These are phyloP conservation scores for Lasioglossum albipes DNA, from an alignment of 1,140 invertebrate genomes.

Conservation along the genomic window DNA sequence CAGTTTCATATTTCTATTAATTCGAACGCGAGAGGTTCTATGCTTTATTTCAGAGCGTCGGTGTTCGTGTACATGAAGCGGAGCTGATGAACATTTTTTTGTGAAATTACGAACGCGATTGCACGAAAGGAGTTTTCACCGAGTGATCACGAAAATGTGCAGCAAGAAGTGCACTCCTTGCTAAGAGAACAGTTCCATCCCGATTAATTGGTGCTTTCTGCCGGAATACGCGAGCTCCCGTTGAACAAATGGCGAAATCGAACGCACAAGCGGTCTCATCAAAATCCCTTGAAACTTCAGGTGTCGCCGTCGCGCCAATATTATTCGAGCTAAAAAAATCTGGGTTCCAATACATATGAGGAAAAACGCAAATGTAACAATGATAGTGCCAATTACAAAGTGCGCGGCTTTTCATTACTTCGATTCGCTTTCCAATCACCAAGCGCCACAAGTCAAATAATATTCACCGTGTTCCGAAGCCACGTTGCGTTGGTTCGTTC, in stretches of 20 bases:
- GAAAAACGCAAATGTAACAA: constrained; percentile 41
- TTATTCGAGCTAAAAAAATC: background rate
- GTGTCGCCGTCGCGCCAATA: background rate
- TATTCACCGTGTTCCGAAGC: constrained; percentile 39
- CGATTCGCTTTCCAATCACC: constrained; percentile 19
- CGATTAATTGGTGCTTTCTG: background rate
- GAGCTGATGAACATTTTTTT: no score
- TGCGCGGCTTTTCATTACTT: constrained; percentile 43
- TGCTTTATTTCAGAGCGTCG: no score
- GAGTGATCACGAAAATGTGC: no score
- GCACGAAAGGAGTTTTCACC: no score
- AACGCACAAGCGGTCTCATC: background rate
- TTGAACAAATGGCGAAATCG: background rate
- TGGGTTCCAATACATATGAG: background rate
- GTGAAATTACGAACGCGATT: no score
- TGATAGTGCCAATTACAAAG: constrained; percentile 43
- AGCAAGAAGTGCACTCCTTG: background rate
- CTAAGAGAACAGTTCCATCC: background rate
- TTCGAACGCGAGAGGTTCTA: no score
- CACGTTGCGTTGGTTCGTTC: constrained; percentile 21
- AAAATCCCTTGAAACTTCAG: background rate
- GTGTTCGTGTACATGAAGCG: no score
- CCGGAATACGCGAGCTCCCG: background rate
- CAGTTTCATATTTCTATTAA: no score
- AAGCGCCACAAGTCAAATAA: constrained; percentile 36